Conservation (phyloP, 2,888 invertebrate genomes). For the Timandra comae region DNA sequence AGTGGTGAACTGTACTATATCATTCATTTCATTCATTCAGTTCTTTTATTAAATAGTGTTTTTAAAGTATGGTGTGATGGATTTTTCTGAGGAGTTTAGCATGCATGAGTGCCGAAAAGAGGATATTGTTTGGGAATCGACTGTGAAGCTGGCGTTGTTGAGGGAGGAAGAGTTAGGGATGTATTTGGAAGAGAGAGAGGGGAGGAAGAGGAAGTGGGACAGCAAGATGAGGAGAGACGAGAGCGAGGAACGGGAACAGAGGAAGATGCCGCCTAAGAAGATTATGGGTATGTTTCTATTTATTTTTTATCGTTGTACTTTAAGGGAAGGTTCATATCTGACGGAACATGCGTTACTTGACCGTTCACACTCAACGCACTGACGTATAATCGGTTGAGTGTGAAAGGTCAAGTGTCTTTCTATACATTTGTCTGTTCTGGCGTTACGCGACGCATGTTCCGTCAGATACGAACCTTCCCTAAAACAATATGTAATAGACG, state of each 20-base stretch:
- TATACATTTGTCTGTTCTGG: too few species aligned
- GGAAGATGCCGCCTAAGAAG: conserved; percentile 65
- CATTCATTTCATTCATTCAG: conserved; percentile 24
- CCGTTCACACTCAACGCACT: too few species aligned
- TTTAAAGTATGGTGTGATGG: conserved; percentile 47
- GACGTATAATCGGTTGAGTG: too few species aligned
- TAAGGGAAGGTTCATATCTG: too few species aligned
- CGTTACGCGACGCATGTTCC: too few species aligned
- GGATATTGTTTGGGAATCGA: conserved; percentile 60
- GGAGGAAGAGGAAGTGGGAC: conserved; percentile 66
- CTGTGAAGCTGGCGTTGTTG: conserved; percentile 50
- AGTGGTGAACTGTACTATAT: too few species aligned
- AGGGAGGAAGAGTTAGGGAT: conserved; percentile 58
- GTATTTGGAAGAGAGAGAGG: conserved; percentile 62
- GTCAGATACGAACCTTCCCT: too few species aligned
- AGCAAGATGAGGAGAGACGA: conserved; percentile 56
- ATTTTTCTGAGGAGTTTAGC: conserved; percentile 43
- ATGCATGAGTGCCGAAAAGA: conserved; percentile 61
- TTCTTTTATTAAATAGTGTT: too few species aligned
- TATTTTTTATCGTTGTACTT: too few species aligned
- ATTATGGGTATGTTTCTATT: conserved; percentile 59
- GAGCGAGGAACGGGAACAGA: conserved; percentile 56
- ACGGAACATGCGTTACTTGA: too few species aligned
- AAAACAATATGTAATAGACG: too few species aligned
- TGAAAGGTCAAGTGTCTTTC: too few species aligned